Base-by-base conservation (phyloP, 1,140 invertebrate species). In the Saccostrea glomerata region DNA sequence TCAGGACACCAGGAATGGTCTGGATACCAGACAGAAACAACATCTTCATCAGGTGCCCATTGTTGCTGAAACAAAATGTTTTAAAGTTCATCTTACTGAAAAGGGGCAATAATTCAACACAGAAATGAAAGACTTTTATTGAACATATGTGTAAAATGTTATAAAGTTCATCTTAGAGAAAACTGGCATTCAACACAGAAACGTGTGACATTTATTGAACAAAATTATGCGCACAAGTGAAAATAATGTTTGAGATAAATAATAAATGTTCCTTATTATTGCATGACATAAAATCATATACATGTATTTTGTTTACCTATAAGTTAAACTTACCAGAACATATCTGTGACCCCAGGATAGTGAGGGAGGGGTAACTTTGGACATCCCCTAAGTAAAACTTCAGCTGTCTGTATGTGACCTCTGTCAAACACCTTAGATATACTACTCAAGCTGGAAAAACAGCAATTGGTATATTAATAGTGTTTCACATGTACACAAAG, bases 1-100 rank as follows among this genome's bases (percentile, higher is more conserved):
- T 87, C 55, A 92, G 87, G 17, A 86, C 90, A 6, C 89, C 87
- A 83, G 91, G 90, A 47, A 90, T 87, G n/a, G 89, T 90, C 82
- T 89, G 85, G 13, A 92, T 90, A 40, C 91, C 91, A 23, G 91
- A 92, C 55, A 90, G 58, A 54, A 92, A 85, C n/a, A 92, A 77
- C 55, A 92, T 66, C 85, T 91, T 89, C 77, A 92, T 40, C 55
- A 92, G 73, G 56, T 85, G 30, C 30, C 58, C 40, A 73, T 92
- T 85, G 0, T 86, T 87, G 77, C 91, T 92, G 83, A 83, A 89
- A 86, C 25, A 77, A 73, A 86, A 73, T 15, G 73, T 25, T 17
- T 47, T 47, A 47, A 47, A 47, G 9, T 47, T 47, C 47, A 47
- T 47, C 47, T 2, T 47, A 1, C 2, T 3, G 47, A 47, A 47